A percentile compares a stretch with the other conserved stretches of the same genome.
These are phyloP conservation scores for Eubasilissa splendida DNA, from an alignment of 2,888 invertebrate genomes.

Conservation along the genomic window DNA sequence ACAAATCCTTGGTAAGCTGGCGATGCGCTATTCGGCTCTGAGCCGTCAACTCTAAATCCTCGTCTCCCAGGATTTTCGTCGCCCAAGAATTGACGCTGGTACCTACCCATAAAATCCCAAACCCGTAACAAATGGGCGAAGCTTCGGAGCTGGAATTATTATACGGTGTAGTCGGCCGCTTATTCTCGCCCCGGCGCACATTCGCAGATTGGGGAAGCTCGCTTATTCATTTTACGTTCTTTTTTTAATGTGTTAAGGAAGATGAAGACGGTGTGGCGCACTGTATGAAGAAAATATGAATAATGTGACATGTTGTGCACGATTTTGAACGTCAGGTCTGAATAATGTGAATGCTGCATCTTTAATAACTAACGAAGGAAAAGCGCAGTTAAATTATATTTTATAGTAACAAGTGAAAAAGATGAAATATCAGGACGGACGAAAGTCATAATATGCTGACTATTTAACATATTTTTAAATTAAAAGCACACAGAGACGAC, in stretches of 20 bases:
- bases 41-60: conserved; percentile 25
- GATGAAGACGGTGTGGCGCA: background rate
- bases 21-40: conserved; percentile 24
- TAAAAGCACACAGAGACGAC: too few relatives aligned
- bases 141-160: background rate
- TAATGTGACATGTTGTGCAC: too few relatives aligned
- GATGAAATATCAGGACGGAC: too few relatives aligned
- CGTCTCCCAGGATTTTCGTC: conserved; percentile 28
- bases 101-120: conserved; percentile 16
- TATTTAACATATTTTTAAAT: too few relatives aligned
- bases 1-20: conserved; percentile 21
- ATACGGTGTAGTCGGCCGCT: conserved; percentile 15
- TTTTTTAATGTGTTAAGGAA: conserved; percentile 8
- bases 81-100: background rate
- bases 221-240: conserved; percentile 24
- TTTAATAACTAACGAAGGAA: too few relatives aligned
- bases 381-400: too few relatives aligned
- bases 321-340: too few relatives aligned
- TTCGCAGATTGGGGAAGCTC: conserved; percentile 24
- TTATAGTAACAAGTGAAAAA: too few relatives aligned
- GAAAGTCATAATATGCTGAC: too few relatives aligned
- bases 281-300: background rate
- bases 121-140: conserved; percentile 26
- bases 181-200: conserved; percentile 1
- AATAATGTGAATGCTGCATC: too few relatives aligned